Evolutionary conservation across 64 coral and sea anemone genomes (phyloP), one percentile per base, ranked within the genome.

Genomic region (Stylophora pistillata): DNA sequence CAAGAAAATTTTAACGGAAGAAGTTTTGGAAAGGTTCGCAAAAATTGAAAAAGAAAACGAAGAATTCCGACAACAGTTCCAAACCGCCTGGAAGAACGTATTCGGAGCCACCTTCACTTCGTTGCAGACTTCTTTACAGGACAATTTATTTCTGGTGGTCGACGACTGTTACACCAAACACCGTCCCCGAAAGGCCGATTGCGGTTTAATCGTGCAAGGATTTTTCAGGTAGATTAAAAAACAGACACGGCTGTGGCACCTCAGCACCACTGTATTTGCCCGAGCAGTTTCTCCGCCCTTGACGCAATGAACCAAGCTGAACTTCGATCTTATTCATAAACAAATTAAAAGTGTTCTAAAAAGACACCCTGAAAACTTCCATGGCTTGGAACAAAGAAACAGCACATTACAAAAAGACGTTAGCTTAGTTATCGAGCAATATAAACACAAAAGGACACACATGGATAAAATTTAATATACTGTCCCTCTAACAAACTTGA

Each of bases 21-120:
- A 79, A 79, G 56, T 79, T 30, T 79, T 23, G 29, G 77, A 29
- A 55, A 79, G 20, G 55, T 79, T 79, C 31, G 56, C 55, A 27
- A 79, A 26, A 79, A 57, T 14, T 55, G 77, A 76, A 4, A 37
- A 52, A 76, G 73, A 76, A 76, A 52, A 34, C 73, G 53, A 52
- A 76, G 7, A 23, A 13, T 76, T 76, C n/a, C 31, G 73, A 76
- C 16, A 76, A 31, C 31, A 76, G 34, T 76, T 76, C 32, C 33
- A 76, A 37, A 53, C 33, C 4, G 73, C 73, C 34, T 76, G 37
- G 10, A 33, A 53, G 5, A 76, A 76, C 10, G 73, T 76, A 1
- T 76, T 76, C 17, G 73, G 73, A 21, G 10, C 73, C 9, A 23
- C 17, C 21, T 21, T 37, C 18, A 53, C 73, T 52, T 20, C 33